phyloP scores from a whole-genome alignment of 2,113 vertebrate genomes.

The Herpetotheres cachinnans region DNA sequence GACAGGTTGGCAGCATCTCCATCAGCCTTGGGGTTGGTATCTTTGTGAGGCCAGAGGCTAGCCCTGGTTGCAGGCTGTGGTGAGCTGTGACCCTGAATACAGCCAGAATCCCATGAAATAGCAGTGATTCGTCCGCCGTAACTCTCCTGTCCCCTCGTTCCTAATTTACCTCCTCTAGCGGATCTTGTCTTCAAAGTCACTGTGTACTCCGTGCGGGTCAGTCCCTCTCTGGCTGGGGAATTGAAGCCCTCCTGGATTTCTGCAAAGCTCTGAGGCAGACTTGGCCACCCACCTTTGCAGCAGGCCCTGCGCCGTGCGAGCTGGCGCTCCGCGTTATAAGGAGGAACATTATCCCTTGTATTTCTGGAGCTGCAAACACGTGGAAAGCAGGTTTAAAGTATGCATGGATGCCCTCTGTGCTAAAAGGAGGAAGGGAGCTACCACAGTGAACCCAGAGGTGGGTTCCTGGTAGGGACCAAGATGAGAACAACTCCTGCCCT shows the following conservation, averaged over 20 bases:
- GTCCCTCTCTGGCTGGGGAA: not conserved
- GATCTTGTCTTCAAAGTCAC: not conserved
- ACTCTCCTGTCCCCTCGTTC: not conserved
- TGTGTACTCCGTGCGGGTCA: not conserved
- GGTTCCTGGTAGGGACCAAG: not conserved
- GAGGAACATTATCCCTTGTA: not conserved
- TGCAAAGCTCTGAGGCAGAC: not conserved
- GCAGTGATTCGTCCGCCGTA: not conserved
- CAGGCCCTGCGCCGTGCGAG: not conserved
- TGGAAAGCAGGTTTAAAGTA: not conserved
- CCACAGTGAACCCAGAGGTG: not conserved
- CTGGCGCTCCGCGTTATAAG: not conserved
- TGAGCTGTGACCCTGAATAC: not conserved
- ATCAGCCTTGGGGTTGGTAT: not conserved
- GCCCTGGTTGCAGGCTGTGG: not conserved
- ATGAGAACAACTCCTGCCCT: not conserved
- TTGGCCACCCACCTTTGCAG: not conserved
- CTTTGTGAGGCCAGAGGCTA: not conserved
- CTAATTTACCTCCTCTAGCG: not conserved
- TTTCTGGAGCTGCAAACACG: not conserved
- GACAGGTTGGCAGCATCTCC: not conserved
- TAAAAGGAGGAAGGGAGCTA: not conserved
- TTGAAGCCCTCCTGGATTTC: not conserved
- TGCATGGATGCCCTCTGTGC: not conserved
- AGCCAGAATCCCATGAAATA: not conserved